These are phyloP conservation scores for Andrena marginata DNA, from an alignment of 2,888 invertebrate species.

Conservation along the genomic window DNA sequence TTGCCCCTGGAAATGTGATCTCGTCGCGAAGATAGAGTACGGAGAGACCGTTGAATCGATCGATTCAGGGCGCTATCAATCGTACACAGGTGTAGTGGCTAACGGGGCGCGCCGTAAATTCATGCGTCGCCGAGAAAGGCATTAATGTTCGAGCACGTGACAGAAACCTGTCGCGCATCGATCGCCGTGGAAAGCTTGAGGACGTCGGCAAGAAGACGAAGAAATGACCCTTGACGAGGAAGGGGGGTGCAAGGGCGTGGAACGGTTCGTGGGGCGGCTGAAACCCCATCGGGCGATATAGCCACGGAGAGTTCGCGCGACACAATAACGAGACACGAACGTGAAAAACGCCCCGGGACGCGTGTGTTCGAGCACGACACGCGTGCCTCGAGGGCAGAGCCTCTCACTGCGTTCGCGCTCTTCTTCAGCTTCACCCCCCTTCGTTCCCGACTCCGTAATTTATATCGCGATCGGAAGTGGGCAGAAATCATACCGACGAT, in stretches of 20 bases:
- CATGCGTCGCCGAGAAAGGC: constrained; percentile 7
- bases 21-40: not conserved
- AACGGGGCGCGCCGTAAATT: constrained; percentile 30
- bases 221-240: constrained; percentile 62
- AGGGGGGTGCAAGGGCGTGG: constrained; percentile 37
- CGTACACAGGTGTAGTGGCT: constrained; percentile 18
- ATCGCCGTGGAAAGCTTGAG: constrained; percentile 41
- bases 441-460: constrained; percentile 28
- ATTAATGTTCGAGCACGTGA: constrained; percentile 54
- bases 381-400: constrained; percentile 45
- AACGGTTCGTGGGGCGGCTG: constrained; percentile 51
- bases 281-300: constrained; percentile 60
- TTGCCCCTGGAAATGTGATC: not conserved
- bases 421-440: constrained; percentile 1
- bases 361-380: constrained; percentile 49
- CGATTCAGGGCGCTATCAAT: not conserved
- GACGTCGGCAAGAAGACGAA: constrained; percentile 51
- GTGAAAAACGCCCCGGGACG: constrained; percentile 24
- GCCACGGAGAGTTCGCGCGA: constrained; percentile 52
- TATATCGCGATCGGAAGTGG: constrained; percentile 7
- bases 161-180: constrained; percentile 62
- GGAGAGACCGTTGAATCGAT: not conserved
- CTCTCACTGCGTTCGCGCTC: constrained; percentile 43
- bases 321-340: constrained; percentile 58
- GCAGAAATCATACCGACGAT: not conserved